These are phyloP conservation scores for Leucophenga montana DNA, from an alignment of 2,888 invertebrate genomes.

Conservation along the genomic window DNA sequence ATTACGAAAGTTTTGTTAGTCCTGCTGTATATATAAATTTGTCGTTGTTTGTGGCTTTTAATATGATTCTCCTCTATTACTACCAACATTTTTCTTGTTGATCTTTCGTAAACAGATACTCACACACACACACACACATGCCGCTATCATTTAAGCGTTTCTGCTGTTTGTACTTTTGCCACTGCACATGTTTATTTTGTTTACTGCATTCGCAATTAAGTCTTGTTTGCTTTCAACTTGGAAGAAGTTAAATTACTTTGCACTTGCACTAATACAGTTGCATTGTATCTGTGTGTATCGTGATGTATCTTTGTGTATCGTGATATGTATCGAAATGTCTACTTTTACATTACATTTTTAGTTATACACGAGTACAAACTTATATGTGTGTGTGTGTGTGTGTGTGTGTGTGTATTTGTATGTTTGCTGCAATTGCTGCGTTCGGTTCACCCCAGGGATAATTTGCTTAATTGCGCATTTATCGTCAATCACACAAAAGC, in stretches of 20 bases:
- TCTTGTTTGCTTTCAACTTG: constrained; percentile 28
- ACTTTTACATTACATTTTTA: too few relatives aligned
- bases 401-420: background rate
- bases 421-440: constrained; percentile 26
- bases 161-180: constrained; percentile 1
- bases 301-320: constrained; percentile 5
- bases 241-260: constrained; percentile 30
- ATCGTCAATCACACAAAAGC: constrained; percentile 49
- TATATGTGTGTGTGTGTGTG: constrained; percentile 19
- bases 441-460: constrained; percentile 44
- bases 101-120: too few relatives aligned
- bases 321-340: too few relatives aligned
- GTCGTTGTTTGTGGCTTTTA: background rate
- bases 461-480: constrained; percentile 63
- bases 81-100: too few relatives aligned
- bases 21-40: background rate
- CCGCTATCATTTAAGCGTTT: background rate
- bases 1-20: background rate
- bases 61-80: too few relatives aligned
- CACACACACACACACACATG: too few relatives aligned
- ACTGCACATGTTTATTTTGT: constrained; percentile 26
- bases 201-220: constrained; percentile 34
- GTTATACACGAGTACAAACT: background rate
- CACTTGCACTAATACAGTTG: constrained; percentile 22
- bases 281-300: constrained; percentile 27